Evolutionary conservation across 2,797 vertebrate genomes (phyloP), one percentile per base, ranked within the genome.

Genomic region (Babyrousa celebensis): DNA sequence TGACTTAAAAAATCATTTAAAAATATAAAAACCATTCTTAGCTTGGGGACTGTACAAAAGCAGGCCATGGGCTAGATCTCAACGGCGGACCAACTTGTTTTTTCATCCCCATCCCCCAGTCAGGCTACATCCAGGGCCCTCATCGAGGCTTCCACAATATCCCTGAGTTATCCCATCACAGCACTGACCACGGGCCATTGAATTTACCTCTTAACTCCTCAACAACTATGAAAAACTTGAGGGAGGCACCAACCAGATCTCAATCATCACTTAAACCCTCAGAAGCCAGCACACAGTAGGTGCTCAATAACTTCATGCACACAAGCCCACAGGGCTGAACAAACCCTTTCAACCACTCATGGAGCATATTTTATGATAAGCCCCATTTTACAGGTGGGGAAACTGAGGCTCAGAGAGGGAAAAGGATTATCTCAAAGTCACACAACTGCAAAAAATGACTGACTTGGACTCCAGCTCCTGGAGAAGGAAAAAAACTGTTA

Each of bases 121-220:
- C 43, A 40, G 71, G 60, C n/a, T 72, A 1, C 67, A 16, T 6
- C 3, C 54, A 43, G 18, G 12, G 6, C 3, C 32, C 23, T 56
- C 6, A 0, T 1, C 0, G 12, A 48, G 27, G 65, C 12, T n/a
- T 85, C 63, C 8, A 23, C 1, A 0, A 1, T 5, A 15, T 12
- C 52, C 10, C 43, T 62, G 20, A 60, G 27, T 52, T 27, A 43
- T 23, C 12, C 27, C 3, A 14, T 68, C 70, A 3, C 23, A 18
- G 15, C 32, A 21, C 40, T 10, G 65, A 43, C 9, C 7, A 14
- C 0, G 0, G 72, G 48, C 12, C 27, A 4, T 29, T 0, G 3
- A 25, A 32, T 29, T 18, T 10, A 36, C 36, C 20, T 62, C 12
- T 54, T 40, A 27, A n/a, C 3, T 54, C 20, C 83, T 25, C 40